Evolutionary conservation across 2,888 invertebrate species (phyloP), one percentile per base, ranked within the genome.

Genomic region (Tribolium freemani): DNA sequence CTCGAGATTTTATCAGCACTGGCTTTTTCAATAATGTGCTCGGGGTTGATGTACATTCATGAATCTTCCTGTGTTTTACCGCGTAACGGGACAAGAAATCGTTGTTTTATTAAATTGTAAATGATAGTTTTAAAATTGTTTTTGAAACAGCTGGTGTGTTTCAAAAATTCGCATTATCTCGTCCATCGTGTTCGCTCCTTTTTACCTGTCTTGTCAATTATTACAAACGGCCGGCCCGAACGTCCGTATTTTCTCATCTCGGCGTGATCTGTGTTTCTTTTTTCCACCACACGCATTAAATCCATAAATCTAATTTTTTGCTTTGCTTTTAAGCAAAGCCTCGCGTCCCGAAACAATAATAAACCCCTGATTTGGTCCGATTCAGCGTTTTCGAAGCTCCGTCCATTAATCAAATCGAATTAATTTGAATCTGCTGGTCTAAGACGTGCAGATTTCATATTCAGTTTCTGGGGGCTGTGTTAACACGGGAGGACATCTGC

Each of bases 401-500:
- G 38, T 56, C 31, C 38, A 56, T 56, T 38, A 56, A 56, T 56
- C 56, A 56, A 56, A 56, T 56, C 56, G 56, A 56, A 56, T 56
- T 56, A 56, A 56, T 56, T 56, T 56, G 56, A 56, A 56, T 56
- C 38, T 38, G 56, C 31, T 53, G 56, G 56, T 56, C 56, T 56
- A 56, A 56, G 56, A 56, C 38, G 56, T 31, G 38, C 11, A 10
- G 31, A 31, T 13, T 56, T 38, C 56, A 53, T 53, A 53, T 53
- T 53, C 53, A 53, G 56, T 11, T 56, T 31, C 1, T 16, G 57
- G 30, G 45, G 38, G 38, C 20, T 45, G 58, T 58, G 58, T 58
- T 58, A 58, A 58, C 58, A 45, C 45, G 45, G 44, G 56, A 53
- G 45, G 58, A 58, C 58, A 58, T 58, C 58, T 45, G 58, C 58